Conservation (phyloP, 1,140 invertebrate genomes). For the Brachionus paranguensis region DNA sequence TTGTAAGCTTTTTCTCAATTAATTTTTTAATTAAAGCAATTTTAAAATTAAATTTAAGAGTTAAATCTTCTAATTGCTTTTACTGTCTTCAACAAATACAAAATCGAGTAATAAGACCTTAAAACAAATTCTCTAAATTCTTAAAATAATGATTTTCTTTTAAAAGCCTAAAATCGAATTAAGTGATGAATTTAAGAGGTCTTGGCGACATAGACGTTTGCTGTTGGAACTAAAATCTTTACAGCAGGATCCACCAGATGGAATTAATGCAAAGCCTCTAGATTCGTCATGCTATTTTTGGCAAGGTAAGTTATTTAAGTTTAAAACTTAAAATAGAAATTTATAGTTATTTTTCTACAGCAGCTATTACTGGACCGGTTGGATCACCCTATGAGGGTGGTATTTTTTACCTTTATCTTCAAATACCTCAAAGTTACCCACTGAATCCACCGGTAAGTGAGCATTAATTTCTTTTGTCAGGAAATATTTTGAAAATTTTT, state of each 20-base stretch:
- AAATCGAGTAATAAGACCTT: neutral
- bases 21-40: slow-evolving; percentile 18
- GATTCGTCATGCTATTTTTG: slow-evolving; percentile 61
- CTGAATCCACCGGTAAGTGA: slow-evolving; percentile 77
- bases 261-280: slow-evolving; percentile 77
- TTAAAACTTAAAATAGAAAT: neutral
- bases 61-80: slow-evolving; percentile 40
- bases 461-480: slow-evolving; percentile 47
- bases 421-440: slow-evolving; percentile 80
- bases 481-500: neutral
- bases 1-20: slow-evolving; percentile 52
- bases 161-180: neutral
- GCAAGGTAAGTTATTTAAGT: slow-evolving; percentile 44
- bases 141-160: neutral
- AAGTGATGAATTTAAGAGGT: slow-evolving; percentile 44
- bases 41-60: slow-evolving; percentile 10
- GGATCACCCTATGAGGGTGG: slow-evolving; percentile 60
- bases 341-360: neutral
- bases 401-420: slow-evolving; percentile 66
- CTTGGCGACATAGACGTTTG: slow-evolving; percentile 52
- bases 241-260: slow-evolving; percentile 74
- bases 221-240: slow-evolving; percentile 52
- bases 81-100: slow-evolving; percentile 34
- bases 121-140: neutral
- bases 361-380: slow-evolving; percentile 53